These are phyloP conservation scores for Oncopodura yosiiana DNA, from an alignment of 1,140 invertebrate species.

Conservation along the genomic window DNA sequence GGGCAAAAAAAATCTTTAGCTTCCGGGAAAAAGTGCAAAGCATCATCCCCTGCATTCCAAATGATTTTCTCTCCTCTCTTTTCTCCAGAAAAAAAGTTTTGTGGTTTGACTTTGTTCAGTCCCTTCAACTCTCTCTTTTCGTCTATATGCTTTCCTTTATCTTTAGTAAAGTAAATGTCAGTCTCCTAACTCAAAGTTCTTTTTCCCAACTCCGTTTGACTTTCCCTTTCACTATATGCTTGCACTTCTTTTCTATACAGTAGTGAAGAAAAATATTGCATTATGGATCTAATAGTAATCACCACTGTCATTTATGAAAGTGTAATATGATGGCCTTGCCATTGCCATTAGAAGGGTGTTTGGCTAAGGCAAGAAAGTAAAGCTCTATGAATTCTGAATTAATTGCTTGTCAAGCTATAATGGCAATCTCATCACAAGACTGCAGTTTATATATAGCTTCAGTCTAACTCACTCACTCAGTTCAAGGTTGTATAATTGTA, in stretches of 20 bases:
- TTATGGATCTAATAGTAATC: too few species aligned
- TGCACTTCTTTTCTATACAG: not conserved
- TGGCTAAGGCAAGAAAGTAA: too few species aligned
- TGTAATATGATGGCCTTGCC: too few species aligned
- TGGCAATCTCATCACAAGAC: not conserved
- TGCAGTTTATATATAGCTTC: not conserved
- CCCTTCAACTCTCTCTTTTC: slow-evolving; percentile 4
- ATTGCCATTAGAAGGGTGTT: too few species aligned
- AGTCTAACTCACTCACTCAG: not conserved
- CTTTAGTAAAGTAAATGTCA: too few species aligned
- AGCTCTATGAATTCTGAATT: too few species aligned
- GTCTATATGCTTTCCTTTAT: not conserved
- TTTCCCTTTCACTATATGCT: not conserved
- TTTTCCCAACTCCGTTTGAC: not conserved
- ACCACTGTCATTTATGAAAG: too few species aligned
- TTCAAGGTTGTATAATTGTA: not conserved
- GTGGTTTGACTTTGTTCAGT: slow-evolving; percentile 7
- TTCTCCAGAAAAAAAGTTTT: not conserved
- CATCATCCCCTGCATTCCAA: too few species aligned
- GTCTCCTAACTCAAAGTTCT: not conserved
- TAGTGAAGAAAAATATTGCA: too few species aligned
- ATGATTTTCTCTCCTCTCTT: not conserved
- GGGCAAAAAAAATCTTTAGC: not conserved
- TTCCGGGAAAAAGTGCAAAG: too few species aligned
- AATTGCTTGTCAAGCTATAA: too few species aligned